These are phyloP conservation scores for Mormyrops boulengeri DNA, from an alignment of 2,797 vertebrate genomes.

Conservation along the genomic window DNA sequence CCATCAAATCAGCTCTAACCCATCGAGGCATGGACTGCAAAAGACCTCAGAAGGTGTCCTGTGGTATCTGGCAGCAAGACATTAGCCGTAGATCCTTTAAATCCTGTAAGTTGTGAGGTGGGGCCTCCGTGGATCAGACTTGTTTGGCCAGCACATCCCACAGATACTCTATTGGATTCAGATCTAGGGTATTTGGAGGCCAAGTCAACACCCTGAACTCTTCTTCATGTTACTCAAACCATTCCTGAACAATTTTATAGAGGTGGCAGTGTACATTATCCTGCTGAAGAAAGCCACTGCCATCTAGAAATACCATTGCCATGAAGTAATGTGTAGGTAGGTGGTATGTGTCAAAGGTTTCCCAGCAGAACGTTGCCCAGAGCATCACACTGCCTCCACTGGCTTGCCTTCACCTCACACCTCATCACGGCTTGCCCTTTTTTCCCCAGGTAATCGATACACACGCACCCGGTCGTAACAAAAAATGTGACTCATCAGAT, in stretches of 20 bases:
- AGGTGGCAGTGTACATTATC: not conserved
- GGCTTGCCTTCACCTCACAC: not conserved
- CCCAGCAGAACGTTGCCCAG: not conserved
- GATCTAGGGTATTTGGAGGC: not conserved
- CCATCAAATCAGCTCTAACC: not conserved
- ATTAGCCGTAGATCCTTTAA: not conserved
- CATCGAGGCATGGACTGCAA: not conserved
- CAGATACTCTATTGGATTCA: not conserved
- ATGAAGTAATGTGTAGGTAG: not conserved
- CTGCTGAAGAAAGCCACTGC: not conserved
- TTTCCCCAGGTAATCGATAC: not conserved
- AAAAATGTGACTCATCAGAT: not conserved
- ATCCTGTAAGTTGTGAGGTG: not conserved
- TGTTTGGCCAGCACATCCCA: not conserved
- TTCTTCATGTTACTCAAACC: not conserved
- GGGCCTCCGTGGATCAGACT: not conserved
- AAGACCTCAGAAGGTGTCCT: not conserved
- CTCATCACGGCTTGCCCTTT: not conserved
- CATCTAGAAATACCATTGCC: not conserved
- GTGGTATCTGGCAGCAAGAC: not conserved
- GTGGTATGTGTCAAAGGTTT: not conserved
- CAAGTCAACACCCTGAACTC: not conserved
- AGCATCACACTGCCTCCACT: not conserved
- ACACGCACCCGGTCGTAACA: not conserved
- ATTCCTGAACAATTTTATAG: not conserved